phyloP scores from a whole-genome alignment of 2,888 invertebrate genomes.

The Thymelicus lineola region DNA sequence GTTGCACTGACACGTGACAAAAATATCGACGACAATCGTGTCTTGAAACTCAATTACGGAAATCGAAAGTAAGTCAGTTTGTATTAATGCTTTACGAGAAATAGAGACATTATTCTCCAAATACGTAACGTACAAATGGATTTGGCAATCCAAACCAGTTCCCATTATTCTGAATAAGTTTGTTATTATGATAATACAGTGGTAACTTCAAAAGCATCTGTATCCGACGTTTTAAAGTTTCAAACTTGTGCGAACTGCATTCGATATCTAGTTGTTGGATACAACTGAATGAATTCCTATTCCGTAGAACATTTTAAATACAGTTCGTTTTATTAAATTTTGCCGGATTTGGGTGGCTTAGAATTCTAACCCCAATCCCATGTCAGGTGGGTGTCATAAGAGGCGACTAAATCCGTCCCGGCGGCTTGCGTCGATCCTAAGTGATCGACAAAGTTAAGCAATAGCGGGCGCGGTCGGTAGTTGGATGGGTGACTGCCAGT shows the following conservation, averaged over 20 bases:
- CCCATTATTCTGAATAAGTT: slow-evolving; percentile 9
- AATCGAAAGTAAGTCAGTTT: slow-evolving; percentile 55
- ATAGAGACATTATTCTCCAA: slow-evolving; percentile 13
- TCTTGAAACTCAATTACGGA: slow-evolving; percentile 53
- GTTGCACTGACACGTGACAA: slow-evolving; percentile 56
- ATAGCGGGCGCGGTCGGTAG: too few relatives aligned
- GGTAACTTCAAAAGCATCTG: slow-evolving; percentile 18
- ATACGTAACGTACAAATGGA: neutral
- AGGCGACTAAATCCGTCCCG: too few relatives aligned
- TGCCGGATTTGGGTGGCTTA: too few relatives aligned
- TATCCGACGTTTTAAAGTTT: slow-evolving; percentile 20
- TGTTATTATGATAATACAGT: slow-evolving; percentile 19
- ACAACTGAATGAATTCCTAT: slow-evolving; percentile 12
- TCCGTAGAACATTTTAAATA: neutral
- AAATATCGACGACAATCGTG: slow-evolving; percentile 53
- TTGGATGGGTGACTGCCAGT: too few relatives aligned
- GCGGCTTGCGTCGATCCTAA: too few relatives aligned
- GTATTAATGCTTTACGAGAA: slow-evolving; percentile 21
- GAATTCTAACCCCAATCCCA: too few relatives aligned
- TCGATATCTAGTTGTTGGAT: slow-evolving; percentile 20
- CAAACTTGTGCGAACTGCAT: slow-evolving; percentile 23
- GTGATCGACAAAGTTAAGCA: too few relatives aligned
- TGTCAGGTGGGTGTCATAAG: too few relatives aligned
- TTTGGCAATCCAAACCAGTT: slow-evolving; percentile 3
- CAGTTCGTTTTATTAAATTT: too few relatives aligned